Evolutionary conservation across 23 tunicate genomes (phyloP), one percentile per base, ranked within the genome.

Genomic region (Trididemnum miniatum): DNA sequence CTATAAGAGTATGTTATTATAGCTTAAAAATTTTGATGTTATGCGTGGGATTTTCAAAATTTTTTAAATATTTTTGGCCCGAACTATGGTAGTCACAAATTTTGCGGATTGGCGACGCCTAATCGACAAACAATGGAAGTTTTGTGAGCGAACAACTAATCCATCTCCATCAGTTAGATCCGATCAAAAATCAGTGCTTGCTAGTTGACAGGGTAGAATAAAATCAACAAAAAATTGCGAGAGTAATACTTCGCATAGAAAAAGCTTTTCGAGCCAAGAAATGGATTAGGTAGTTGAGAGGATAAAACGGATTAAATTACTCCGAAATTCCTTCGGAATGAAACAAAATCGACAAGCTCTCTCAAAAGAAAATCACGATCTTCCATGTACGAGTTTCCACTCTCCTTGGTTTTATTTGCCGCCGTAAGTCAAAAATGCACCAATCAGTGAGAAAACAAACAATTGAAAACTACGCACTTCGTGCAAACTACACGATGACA

Each of bases 21-120:
- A n/a, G n/a, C n/a, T n/a, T n/a, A n/a, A n/a, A n/a, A n/a, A n/a
- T n/a, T n/a, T n/a, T n/a, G n/a, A n/a, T n/a, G n/a, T n/a, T n/a
- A n/a, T n/a, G n/a, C n/a, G n/a, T n/a, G n/a, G n/a, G n/a, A n/a
- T n/a, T n/a, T n/a, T n/a, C n/a, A 49, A 62, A 62, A 62, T 62
- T 62, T 62, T 62, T 62, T 3, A 24, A 62, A 62, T 62, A 62
- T 62, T 62, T 62, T n/a, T 9, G 29, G 25, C 67, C 29, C 25
- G 26, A 26, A 20, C 5, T 24, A 12, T 22, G 29, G 67, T 24
- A 12, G 67, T 62, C 67, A 26, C 67, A 62, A 49, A 20, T 62
- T 62, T 62, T 62, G 67, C 67, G n/a, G 67, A 77, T 77, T 77
- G 82, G 67, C 40, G 82, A 77, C 82, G 82, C 82, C 82, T 77